Evolutionary conservation across 2,888 invertebrate species (phyloP), one percentile per base, ranked within the genome.

Genomic region (Matsumyia berberina): DNA sequence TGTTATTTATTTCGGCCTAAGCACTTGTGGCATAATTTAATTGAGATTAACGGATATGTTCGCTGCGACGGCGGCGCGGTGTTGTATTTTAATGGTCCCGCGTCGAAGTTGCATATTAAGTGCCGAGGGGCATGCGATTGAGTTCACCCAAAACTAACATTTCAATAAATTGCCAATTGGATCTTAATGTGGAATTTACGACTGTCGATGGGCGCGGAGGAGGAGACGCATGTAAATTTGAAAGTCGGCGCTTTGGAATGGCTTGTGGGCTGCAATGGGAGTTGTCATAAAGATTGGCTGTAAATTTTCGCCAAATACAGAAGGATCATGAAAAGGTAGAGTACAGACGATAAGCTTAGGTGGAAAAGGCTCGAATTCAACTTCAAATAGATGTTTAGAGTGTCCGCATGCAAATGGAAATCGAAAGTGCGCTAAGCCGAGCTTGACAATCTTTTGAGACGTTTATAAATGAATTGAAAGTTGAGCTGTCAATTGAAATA

Each of bases 21-120:
- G 74, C 79, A 85, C 79, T 85, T 60, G 74, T 85, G 85, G 85
- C 85, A 85, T 85, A 76, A 80, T 85, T 85, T 85, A 85, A 85
- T 85, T 85, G 74, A 85, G 85, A 85, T 85, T 80, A 85, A 85
- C 79, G 74, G 74, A 85, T 78, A 83, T 67, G 37, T 49, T 35
- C 60, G 12, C 51, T 37, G 11, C 70, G n/a, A 51, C 37, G 49
- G 55, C 53, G 46, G 70, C 60, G 57, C 53, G 46, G 70, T 66
- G 62, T 39, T 85, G 37, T 70, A 64, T 85, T 69, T 74, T 76
- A 76, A 70, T 74, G 66, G 69, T 66, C 53, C 46, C 39, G 51
- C 33, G 35, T 39, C 39, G 39, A 15, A 67, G 78, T 67, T 62
- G 67, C 35, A 58, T 44, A 67, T 62, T 35, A 58, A 85, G 53